Base-by-base conservation (phyloP, 2,113 vertebrate genomes). In the Melanotaenia duboulayi region DNA sequence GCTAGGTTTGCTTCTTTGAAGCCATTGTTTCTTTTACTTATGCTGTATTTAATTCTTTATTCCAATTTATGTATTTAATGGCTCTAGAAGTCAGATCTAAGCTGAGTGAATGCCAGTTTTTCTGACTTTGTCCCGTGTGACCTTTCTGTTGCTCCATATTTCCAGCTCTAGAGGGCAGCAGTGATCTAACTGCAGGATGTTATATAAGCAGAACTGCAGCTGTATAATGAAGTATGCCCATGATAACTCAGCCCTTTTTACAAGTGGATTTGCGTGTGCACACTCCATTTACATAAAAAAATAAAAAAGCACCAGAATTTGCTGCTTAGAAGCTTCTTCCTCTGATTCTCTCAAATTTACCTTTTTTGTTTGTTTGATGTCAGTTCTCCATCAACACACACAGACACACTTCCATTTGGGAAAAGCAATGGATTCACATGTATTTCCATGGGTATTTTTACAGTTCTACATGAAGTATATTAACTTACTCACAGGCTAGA, bases 141-240 rank as follows among this genome's bases (percentile, higher is more conserved):
- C 89, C 78, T 90, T 79, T 84, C 20, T 79, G 87, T 77, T 87
- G 75, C 59, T 78, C 48, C 20, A n/a, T 1, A 1, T 19, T 20
- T 55, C 14, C 23, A 85, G 42, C 93, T 79, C 84, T 85, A 93
- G 93, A 89, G 89, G 20, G 88, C 91, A 90, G 90, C 83, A 88
- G 23, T 37, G 73, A 42, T 72, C 81, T 54, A 66, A 74, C 8
- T 40, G 68, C n/a, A 51, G 65, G 64, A 60, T 11, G 20, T 93
- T 91, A 92, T 75, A 88, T 90, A 92, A 92, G 84, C 81, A 76
- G 48, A 72, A 71, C 65, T 73, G 78, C 83, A 80, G 42, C 81
- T 82, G 67, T 90, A 82, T 82, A 86, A 85, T 85, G 81, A 84
- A 82, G 87, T 73, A 76, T 73, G 78, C 87, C 81, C 81, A 44